These are phyloP conservation scores for Thumatha senex DNA, from an alignment of 2,888 invertebrate genomes.

Conservation along the genomic window DNA sequence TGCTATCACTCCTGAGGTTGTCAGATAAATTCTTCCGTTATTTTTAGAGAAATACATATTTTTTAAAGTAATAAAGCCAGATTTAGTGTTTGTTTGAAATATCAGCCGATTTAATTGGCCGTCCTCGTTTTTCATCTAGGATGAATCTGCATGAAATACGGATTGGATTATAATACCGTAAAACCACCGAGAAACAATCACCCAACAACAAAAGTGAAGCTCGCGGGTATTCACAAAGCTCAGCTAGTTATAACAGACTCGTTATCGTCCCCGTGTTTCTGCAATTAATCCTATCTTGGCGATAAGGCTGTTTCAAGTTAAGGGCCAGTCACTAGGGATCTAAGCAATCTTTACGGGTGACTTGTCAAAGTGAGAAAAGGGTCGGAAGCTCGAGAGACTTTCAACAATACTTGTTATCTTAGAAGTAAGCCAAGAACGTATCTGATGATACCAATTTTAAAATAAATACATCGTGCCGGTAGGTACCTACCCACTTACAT, in stretches of 20 bases:
- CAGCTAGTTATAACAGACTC: conserved; percentile 69
- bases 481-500: conserved; percentile 35
- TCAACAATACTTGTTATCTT: conserved; percentile 83
- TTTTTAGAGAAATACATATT: too few relatives aligned
- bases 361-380: conserved; percentile 82
- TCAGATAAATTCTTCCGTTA: too few relatives aligned
- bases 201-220: conserved; percentile 33
- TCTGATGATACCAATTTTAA: conserved; percentile 78
- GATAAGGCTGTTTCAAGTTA: conserved; percentile 81
- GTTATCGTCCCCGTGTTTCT: conserved; percentile 77
- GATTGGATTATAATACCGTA: conserved; percentile 23
- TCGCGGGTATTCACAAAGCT: conserved; percentile 50
- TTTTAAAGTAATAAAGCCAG: too few relatives aligned
- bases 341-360: conserved; percentile 83
- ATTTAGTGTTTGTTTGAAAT: too few relatives aligned
- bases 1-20: too few relatives aligned
- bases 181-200: conserved; percentile 37
- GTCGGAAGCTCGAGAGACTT: conserved; percentile 79
- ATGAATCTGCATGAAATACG: too few relatives aligned
- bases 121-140: background rate
- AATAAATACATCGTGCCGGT: conserved; percentile 59
- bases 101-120: too few relatives aligned
- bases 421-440: conserved; percentile 75
- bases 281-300: conserved; percentile 79
- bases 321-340: conserved; percentile 78